Percentiles rank a stretch among this genome's conserved stretches.
Conservation (phyloP, 2,113 vertebrate species). For the Stigmatopora argus region DNA sequence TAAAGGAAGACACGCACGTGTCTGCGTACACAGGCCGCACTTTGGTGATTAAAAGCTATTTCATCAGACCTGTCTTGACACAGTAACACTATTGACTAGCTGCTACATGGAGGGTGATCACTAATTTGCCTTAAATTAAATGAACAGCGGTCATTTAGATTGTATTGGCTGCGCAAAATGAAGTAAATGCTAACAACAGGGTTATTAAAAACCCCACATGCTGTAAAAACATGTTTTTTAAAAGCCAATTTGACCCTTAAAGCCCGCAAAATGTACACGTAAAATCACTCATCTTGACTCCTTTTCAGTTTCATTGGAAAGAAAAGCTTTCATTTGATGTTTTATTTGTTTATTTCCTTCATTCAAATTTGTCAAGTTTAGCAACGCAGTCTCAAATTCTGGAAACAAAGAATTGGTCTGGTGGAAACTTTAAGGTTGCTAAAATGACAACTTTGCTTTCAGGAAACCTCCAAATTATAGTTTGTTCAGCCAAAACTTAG, state of each 20-base stretch:
- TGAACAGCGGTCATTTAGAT: slow-evolving; percentile 76
- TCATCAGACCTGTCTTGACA: slow-evolving; percentile 77
- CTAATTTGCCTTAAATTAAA: slow-evolving; percentile 83
- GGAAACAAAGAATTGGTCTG: too few species aligned
- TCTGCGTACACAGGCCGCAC: slow-evolving; percentile 73
- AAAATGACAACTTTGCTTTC: too few species aligned
- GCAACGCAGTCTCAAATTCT: too few species aligned
- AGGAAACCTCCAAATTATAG: too few species aligned
- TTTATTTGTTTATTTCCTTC: too few species aligned
- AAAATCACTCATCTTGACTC: not conserved
- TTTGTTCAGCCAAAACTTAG: too few species aligned
- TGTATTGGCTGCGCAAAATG: slow-evolving; percentile 52
- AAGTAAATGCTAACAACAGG: slow-evolving; percentile 19
- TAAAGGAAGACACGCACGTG: slow-evolving; percentile 64
- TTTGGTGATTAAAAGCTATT: slow-evolving; percentile 97
- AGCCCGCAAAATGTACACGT: not conserved
- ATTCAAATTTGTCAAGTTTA: too few species aligned
- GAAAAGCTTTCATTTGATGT: too few species aligned
- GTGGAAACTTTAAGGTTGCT: too few species aligned
- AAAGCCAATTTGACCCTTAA: not conserved
- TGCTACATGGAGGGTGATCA: slow-evolving; percentile 72
- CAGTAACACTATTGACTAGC: slow-evolving; percentile 77
- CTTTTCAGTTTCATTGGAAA: not conserved
- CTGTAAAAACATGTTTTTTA: not conserved
- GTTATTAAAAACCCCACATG: not conserved